Base-by-base conservation (phyloP, 2,888 invertebrate genomes). In the Sisyra nigra region DNA sequence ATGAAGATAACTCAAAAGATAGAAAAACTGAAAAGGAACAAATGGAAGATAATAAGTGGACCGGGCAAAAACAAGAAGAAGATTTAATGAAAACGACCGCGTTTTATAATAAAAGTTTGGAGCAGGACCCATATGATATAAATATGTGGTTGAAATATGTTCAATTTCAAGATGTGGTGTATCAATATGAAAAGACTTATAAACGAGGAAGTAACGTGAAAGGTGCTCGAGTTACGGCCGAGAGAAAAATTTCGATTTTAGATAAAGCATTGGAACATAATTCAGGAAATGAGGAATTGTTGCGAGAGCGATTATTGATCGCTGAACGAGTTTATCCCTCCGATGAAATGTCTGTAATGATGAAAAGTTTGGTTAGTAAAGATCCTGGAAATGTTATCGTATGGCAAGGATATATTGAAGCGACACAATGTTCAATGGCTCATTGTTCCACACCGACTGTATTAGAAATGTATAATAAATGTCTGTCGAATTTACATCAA, bases 181-280 rank as follows among this genome's bases (percentile, higher is more conserved):
- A 59, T 49, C 55, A 62, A 31, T 66, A 65, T 57, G 66, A 66
- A 45, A 64, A 62, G 46, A 54, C 55, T 2, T 63, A 60, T 46
- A 53, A 58, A 33, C 61, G 62, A 51, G 62, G 62, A 2, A 60
- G 61, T 45, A 57, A 60, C 39, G 64, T 60, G 2, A 64, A 63
- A 51, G 63, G 62, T 11, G 54, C 57, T 37, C 51, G 59, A 44
- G 63, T 61, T n/a, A 53, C 56, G 44, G 62, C 59, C 14, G 69
- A 76, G 53, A 68, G 72, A 42, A 76, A 80, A 57, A 53, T 79
- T 38, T 65, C 72, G 9, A 74, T 76, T 36, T 55, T 77, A 6
- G 73, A 77, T 43, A 71, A 69, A 54, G 78, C 75, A 1, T 54
- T 80, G 4, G 59, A 62, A 19, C 61, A 65, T 35, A 77, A 78